A percentile compares a stretch with the other conserved stretches of the same genome.
Conservation (phyloP, 1,140 invertebrate species). For the Drosophila mojavensis region DNA sequence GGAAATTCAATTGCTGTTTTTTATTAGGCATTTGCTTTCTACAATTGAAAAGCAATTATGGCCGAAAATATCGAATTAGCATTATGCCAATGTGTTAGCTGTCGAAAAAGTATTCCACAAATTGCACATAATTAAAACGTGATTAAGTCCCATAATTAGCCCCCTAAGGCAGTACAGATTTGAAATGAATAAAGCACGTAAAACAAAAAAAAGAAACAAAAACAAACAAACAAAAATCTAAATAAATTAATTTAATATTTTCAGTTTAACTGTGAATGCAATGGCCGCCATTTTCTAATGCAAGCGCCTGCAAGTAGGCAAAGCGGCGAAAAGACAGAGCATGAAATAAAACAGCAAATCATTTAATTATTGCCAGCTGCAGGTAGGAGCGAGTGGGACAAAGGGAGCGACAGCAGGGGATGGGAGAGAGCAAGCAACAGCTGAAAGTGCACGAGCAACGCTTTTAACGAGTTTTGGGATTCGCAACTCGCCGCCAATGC, state of each 20-base stretch:
- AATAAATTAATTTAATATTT: background rate
- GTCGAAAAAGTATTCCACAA: background rate
- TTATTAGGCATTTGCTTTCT: background rate
- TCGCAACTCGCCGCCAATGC: background rate
- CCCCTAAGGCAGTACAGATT: background rate
- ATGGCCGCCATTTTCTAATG: background rate
- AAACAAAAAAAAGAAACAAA: too few species aligned
- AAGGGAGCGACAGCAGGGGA: background rate
- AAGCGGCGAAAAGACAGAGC: background rate
- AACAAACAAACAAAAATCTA: background rate
- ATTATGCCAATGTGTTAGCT: background rate
- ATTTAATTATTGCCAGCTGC: background rate
- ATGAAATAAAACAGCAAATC: background rate
- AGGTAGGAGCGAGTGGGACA: background rate
- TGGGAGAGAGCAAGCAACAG: background rate
- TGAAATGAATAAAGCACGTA: background rate
- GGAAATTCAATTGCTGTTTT: background rate
- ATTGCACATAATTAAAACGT: conserved; percentile 3
- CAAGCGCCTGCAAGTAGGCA: conserved; percentile 19
- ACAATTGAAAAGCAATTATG: background rate
- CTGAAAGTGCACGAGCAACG: conserved; percentile 52
- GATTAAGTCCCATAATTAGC: background rate
- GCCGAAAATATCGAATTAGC: background rate
- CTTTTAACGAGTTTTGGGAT: conserved; percentile 75
- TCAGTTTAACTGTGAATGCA: too few species aligned